Evolutionary conservation across 2,888 invertebrate species (phyloP).

Genomic region (Platerodrilus igneus): DNA sequence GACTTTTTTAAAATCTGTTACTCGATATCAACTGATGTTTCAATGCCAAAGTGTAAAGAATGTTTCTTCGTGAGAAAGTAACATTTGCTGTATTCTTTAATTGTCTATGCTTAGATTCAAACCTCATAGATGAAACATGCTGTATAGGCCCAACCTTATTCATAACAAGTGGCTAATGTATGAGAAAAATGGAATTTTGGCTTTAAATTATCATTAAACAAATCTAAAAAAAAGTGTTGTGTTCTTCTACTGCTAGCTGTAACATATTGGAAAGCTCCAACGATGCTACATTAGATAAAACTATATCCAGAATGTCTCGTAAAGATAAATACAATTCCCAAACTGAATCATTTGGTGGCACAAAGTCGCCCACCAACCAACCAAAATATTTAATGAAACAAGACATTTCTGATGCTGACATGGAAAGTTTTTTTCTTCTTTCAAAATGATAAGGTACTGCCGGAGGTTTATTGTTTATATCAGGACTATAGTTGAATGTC

Average conservation of each 20-base stretch:
- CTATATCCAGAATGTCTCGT: no score
- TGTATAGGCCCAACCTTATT: no score
- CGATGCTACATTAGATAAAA: no score
- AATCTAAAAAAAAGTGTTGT: constrained; percentile 13
- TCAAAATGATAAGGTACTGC: constrained; percentile 3
- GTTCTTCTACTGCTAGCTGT: constrained; percentile 11
- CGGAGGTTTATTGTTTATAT: constrained; percentile 10
- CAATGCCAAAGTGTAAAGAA: no score
- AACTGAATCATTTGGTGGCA: constrained; percentile 8
- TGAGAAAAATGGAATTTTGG: constrained; percentile 24
- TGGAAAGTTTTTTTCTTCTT: constrained; percentile 5
- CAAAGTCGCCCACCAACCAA: constrained; percentile 12
- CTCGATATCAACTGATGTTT: no score
- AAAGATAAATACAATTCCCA: constrained; percentile 9
- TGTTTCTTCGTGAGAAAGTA: no score
- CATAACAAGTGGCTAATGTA: no score
- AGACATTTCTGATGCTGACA: constrained; percentile 15
- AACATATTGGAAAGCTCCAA: no score
- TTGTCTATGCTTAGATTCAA: no score
- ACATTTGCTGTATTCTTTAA: no score
- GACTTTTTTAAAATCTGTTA: no score
- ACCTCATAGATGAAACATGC: no score
- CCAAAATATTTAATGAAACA: constrained; percentile 7
- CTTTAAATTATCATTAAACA: constrained; percentile 15
- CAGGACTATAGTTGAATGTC: constrained; percentile 13